Percentiles rank a stretch among this genome's conserved stretches.
phyloP scores from a whole-genome alignment of 2,113 vertebrate genomes.

The Ceyx cyanopectus region DNA sequence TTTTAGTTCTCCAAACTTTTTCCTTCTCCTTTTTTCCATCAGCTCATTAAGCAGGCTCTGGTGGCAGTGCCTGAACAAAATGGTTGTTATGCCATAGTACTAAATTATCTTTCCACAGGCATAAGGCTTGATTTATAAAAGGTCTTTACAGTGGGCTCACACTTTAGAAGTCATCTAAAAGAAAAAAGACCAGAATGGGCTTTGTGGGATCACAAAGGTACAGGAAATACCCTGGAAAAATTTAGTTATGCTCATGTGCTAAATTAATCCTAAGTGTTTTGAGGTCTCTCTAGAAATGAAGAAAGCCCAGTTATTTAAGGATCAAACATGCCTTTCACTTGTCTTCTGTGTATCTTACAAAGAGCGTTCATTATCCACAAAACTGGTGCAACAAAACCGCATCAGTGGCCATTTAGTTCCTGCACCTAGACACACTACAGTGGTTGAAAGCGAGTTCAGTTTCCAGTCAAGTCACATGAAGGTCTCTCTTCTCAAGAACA shows the following conservation, averaged over 20 bases:
- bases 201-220: background rate
- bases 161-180: background rate
- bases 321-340: background rate
- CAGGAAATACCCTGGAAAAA: background rate
- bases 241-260: background rate
- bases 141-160: background rate
- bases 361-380: background rate
- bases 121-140: background rate
- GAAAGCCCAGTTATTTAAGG: background rate
- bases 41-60: background rate
- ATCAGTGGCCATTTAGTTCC: background rate
- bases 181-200: background rate
- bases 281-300: background rate
- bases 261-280: background rate
- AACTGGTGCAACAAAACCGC: background rate
- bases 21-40: background rate
- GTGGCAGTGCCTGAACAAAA: background rate
- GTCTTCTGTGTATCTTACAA: background rate
- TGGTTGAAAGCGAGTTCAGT: background rate
- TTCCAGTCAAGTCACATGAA: background rate
- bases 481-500: background rate
- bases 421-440: accelerated
- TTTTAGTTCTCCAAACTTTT: background rate
- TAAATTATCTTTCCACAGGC: background rate
- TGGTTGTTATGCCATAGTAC: background rate